Evolutionary conservation across 23 tunicate species (phyloP).

Genomic region (Diplosoma virens): DNA sequence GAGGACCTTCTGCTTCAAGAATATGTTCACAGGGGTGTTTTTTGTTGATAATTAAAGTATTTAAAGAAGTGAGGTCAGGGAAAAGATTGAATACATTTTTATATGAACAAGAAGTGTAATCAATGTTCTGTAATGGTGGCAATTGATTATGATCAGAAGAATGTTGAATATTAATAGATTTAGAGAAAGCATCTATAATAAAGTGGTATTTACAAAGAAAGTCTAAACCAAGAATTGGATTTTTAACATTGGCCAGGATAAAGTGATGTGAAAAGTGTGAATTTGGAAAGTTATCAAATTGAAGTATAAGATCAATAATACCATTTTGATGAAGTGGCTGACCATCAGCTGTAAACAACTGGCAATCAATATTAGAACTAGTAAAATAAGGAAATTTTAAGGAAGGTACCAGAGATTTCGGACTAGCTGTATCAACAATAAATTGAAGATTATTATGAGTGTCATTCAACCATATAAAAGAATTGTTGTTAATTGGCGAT

Average conservation of each 20-base stretch:
- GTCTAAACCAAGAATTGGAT: conserved; percentile 19
- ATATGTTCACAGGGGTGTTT: conserved; percentile 1
- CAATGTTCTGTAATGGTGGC: not conserved
- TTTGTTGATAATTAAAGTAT: not conserved
- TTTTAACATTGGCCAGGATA: not conserved
- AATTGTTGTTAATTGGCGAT: not conserved
- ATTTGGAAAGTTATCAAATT: not conserved
- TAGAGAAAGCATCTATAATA: not conserved
- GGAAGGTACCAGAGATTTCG: not conserved
- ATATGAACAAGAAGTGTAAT: not conserved
- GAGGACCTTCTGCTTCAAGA: conserved; percentile 19
- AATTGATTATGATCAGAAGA: not conserved
- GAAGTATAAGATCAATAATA: not conserved
- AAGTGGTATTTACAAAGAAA: conserved; percentile 3
- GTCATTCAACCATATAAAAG: not conserved
- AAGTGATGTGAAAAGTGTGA: not conserved
- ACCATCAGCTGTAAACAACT: conserved; percentile 3
- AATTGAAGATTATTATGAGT: not conserved
- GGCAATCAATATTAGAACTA: not conserved
- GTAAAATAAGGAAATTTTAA: not conserved
- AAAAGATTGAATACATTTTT: not conserved
- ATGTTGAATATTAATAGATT: not conserved
- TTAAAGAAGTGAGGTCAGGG: not conserved
- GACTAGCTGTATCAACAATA: conserved; percentile 16
- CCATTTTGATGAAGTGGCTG: not conserved